Base-by-base conservation (phyloP, 2,888 invertebrate genomes). In the Steinernema carpocapsae region DNA sequence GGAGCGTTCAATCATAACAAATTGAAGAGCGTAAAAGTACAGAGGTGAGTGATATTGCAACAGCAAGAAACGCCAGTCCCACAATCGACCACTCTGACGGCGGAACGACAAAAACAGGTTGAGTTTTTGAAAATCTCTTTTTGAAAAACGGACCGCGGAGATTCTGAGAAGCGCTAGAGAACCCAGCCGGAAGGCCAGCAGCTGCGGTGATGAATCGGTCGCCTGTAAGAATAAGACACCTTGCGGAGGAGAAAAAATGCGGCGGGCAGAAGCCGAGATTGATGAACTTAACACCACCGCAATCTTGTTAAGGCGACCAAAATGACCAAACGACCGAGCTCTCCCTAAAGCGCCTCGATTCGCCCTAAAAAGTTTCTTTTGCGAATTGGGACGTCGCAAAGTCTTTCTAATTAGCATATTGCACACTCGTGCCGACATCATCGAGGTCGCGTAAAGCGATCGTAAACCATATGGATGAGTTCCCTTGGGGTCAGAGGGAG, bases 81-180 rank as follows among this genome's bases (percentile, higher is more conserved):
- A n/a, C 48, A 48, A 14, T 14, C 6, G 10, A 37, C 4, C 37
- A 6, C 37, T 10, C 37, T 37, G 48, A 48, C 32, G 19, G n/a
- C 32, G 64, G 64, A 64, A 64, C 64, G 64, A 37, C 32, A 64
- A 64, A 64, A 64, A 64, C 64, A 17, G 37, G 64, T 64, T 26
- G 64, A 1, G 22, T 22, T 19, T 52, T 10, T n/a, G n/a, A n/a
- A n/a, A n/a, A n/a, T 10, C 37, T n/a, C n/a, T n/a, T 52, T 52
- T 12, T 6, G 19, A 48, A 64, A 64, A 64, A 64, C n/a, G 32
- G 64, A 17, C 12, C 48, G 48, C 17, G 48, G 48, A n/a, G n/a
- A n/a, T 48, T 17, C 32, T 37, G 64, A 17, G 64, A 48, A 37
- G 37, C 37, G 37, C 19, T 2, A 14, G 48, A 14, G 17, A 56